Evolutionary conservation across 2,797 vertebrate species (phyloP), one percentile per base, ranked within the genome.

Genomic region (Siniperca undulata): DNA sequence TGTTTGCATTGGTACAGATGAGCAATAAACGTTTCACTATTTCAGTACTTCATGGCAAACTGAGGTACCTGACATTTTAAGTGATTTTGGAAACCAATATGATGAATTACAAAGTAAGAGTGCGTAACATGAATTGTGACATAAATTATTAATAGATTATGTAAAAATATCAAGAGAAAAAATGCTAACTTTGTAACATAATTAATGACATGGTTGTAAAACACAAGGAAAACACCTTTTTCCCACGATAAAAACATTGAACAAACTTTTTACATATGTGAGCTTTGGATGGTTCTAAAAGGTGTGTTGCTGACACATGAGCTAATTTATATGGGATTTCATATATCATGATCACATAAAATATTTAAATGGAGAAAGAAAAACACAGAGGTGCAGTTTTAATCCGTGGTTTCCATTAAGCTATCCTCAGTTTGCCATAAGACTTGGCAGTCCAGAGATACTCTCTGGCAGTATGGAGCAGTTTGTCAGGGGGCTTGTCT

Each of bases 371-470:
- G 56, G 64, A 83, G 82, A 76, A 91, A 86, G 80, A 86, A 89
- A 84, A 92, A 90, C 77, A 88, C 46, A 59, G 70, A 80, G 27
- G 72, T 77, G 67, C 70, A 38, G 64, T 86, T 89, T 90, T 86
- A 89, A 86, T 82, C 66, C 13, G 13, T 82, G 75, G 85, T 93
- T 92, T 93, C 86, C 89, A 89, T 90, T 76, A 89, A 88, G 46
- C 71, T 65, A 59, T 83, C 81, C 83, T 89, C 80, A 71, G 68
- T 83, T 90, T 78, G 86, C 87, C 62, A 34, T 81, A 19, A 68
- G 80, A 42, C 83, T 93, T 92, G 91, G 90, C 88, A 86, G 78
- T 53, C 17, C n/a, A 5, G 22, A 42, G 85, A 81, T 75, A 7
- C 74, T 78, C 77, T 80, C 76, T 85, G 69, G 48, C 76, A 88